Base-by-base conservation (phyloP, 1,140 invertebrate genomes). In the Zaprionus capensis region DNA sequence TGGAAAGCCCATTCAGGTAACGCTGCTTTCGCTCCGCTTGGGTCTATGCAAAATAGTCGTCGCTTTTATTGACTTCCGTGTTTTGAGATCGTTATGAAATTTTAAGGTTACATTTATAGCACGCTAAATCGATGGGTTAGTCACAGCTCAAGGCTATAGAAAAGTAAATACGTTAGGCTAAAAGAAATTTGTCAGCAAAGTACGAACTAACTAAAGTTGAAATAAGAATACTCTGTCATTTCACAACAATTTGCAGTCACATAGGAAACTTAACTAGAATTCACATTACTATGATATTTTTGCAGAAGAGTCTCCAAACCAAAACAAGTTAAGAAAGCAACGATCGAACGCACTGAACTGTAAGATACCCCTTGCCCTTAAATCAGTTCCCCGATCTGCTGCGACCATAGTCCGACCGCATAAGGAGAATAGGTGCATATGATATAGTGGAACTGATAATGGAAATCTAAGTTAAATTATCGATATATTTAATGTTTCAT, bases 81-180 rank as follows among this genome's bases (percentile, higher is more conserved):
- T 46, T 17, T 46, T 17, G 41, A 46, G 41, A 46, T 46, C 41
- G 41, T 46, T 46, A 46, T 46, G 41, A 46, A 46, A 46, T 46
- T 46, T 7, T 6, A 9, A 46, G 41, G 41, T 44, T 44, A 44
- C 41, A 46, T 46, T 46, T 17, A 46, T 46, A 46, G 7, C 41
- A 46, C 6, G 15, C 5, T 2, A 17, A 46, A 46, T 46, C 41
- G 41, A 46, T 17, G n/a, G 41, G 41, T 46, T 46, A 17, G 41
- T 46, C 41, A 46, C 41, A 46, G 41, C 41, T 7, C 15, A 17
- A 44, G 15, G n/a, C n/a, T 44, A 17, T 6, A n/a, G 41, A 17
- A 17, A 17, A 7, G 15, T 4, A 7, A 46, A 46, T 46, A 34
- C 9, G 31, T 34, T 34, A 46, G 41, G n/a, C 41, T 1, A 34